These are phyloP conservation scores for Sceloporus undulatus DNA, from an alignment of 2,113 vertebrate species.

Conservation along the genomic window DNA sequence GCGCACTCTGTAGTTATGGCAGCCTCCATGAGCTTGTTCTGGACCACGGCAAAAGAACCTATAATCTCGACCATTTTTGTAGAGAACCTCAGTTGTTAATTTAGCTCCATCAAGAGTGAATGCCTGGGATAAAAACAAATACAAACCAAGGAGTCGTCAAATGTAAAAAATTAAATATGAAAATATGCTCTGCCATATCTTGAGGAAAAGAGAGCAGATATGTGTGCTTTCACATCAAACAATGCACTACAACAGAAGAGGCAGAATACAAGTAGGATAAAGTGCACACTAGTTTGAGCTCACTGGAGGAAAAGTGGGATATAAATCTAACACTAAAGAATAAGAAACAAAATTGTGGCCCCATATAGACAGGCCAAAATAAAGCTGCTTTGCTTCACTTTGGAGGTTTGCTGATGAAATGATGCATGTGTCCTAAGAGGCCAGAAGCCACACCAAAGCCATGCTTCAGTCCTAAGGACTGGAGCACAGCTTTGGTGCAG, in stretches of 20 bases:
- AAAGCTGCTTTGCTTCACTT: no score
- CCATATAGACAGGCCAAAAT: no score
- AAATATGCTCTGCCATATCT: background rate
- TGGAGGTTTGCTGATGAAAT: no score
- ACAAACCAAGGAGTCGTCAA: background rate
- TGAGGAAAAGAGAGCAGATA: background rate
- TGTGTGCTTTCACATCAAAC: background rate
- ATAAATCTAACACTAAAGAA: no score
- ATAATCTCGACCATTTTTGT: slow-evolving; percentile 89
- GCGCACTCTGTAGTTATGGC: slow-evolving; percentile 90
- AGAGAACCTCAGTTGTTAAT: slow-evolving; percentile 87
- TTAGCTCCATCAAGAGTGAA: slow-evolving; percentile 82
- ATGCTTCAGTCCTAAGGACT: no score
- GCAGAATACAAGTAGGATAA: background rate
- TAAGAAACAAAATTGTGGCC: no score
- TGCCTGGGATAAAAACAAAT: slow-evolving; percentile 77
- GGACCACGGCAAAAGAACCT: slow-evolving; percentile 90
- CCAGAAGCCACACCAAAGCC: no score
- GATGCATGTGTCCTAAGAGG: no score
- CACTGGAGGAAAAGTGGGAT: no score
- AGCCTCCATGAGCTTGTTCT: slow-evolving; percentile 82
- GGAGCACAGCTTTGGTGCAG: no score
- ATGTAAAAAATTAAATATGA: background rate
- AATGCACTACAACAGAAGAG: background rate
- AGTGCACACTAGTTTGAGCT: no score